Evolutionary conservation across 2,113 vertebrate genomes (phyloP).

Genomic region (Hemicordylus capensis): DNA sequence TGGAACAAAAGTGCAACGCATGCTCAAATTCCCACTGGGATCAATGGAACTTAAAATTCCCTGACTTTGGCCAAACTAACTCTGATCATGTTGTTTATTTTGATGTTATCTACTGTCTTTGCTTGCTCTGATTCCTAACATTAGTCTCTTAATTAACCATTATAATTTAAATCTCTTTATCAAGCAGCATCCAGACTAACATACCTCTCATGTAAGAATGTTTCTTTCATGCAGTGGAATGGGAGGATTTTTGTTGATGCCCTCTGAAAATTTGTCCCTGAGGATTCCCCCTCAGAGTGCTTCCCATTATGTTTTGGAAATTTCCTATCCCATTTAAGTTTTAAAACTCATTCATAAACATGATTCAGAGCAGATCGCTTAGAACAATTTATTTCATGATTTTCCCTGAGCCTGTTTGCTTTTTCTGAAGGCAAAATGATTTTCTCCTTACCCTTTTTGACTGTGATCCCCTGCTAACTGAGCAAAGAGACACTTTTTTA

Average conservation of each 20-base stretch:
- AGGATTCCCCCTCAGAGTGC: too few species aligned
- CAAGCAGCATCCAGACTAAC: too few species aligned
- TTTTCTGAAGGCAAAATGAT: slow-evolving; percentile 14
- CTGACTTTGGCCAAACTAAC: background rate
- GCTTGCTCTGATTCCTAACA: background rate
- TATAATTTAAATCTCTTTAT: too few species aligned
- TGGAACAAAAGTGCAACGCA: background rate
- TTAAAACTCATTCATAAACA: background rate
- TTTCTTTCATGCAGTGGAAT: too few species aligned
- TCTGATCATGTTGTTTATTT: background rate
- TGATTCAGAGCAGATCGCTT: background rate
- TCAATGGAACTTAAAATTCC: background rate
- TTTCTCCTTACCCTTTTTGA: background rate
- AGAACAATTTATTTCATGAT: background rate
- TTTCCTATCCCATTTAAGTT: background rate
- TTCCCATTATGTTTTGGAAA: background rate
- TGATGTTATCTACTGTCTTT: slow-evolving; percentile 13
- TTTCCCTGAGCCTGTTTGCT: background rate
- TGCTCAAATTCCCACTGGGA: background rate
- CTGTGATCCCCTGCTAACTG: too few species aligned
- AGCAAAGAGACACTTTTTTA: too few species aligned
- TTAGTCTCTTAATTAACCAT: background rate
- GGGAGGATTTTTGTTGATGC: too few species aligned
- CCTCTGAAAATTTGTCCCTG: too few species aligned
- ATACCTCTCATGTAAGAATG: too few species aligned